phyloP scores from a whole-genome alignment of 2,888 invertebrate species.

The Encarsia formosa region DNA sequence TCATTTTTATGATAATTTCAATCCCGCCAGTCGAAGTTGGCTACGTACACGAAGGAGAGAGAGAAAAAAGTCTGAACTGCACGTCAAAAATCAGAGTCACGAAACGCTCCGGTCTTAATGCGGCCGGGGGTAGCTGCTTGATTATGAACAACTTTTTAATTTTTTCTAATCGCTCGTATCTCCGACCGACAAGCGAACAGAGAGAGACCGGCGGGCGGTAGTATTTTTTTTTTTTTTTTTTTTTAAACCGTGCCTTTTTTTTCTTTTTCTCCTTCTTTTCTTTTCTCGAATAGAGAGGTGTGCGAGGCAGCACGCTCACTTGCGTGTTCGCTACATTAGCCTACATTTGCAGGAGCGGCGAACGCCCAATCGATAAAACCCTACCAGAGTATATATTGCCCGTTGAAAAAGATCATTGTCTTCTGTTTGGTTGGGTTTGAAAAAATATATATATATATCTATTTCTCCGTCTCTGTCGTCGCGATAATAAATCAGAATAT shows the following conservation, averaged over 20 bases:
- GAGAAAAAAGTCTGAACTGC: neutral
- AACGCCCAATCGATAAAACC: too few species aligned
- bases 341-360: slow-evolving; percentile 29
- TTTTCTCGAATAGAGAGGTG: neutral
- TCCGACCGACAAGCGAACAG: neutral
- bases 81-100: neutral
- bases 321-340: slow-evolving; percentile 26
- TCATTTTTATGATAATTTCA: slow-evolving; percentile 11
- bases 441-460: too few species aligned
- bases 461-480: too few species aligned
- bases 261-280: neutral
- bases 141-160: slow-evolving; percentile 12
- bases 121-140: slow-evolving; percentile 1
- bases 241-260: neutral
- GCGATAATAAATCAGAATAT: too few species aligned
- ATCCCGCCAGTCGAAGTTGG: neutral
- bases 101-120: neutral
- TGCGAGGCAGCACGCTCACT: slow-evolving; percentile 11
- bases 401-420: neutral
- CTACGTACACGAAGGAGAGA: neutral
- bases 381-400: slow-evolving; percentile 3
- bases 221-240: neutral
- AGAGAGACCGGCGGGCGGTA: neutral
- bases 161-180: slow-evolving; percentile 10
- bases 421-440: too few species aligned